Percentiles rank a stretch among this genome's conserved stretches.
phyloP scores from a whole-genome alignment of 2,888 invertebrate species.

The Parnassius orleans region DNA sequence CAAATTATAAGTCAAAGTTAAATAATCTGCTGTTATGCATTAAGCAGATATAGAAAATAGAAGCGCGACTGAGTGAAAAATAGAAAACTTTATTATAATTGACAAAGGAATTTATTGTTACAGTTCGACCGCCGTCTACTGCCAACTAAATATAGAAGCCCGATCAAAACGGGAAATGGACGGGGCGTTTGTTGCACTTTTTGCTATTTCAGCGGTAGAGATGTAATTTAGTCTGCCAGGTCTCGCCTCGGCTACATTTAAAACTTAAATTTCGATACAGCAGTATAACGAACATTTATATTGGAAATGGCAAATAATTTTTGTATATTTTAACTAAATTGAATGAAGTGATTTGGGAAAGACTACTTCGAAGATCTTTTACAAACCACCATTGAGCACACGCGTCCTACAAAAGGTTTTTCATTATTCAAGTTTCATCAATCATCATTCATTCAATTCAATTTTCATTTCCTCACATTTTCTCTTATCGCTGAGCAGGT shows the following conservation, averaged over 20 bases:
- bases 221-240: slow-evolving; percentile 2
- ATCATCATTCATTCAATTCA: too few relatives aligned
- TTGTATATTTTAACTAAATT: neutral
- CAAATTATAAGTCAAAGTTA: too few relatives aligned
- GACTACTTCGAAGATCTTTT: too few relatives aligned
- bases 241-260: neutral
- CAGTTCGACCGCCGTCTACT: neutral
- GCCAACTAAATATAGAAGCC: slow-evolving; percentile 1
- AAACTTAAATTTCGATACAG: neutral
- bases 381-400: too few relatives aligned
- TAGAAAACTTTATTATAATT: neutral
- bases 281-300: slow-evolving; percentile 4
- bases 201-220: slow-evolving; percentile 5
- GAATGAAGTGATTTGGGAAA: too few relatives aligned
- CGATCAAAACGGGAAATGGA: slow-evolving; percentile 1
- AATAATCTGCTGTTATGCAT: too few relatives aligned
- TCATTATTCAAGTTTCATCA: too few relatives aligned
- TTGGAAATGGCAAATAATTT: neutral
- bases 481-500: too few relatives aligned
- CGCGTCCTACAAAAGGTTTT: too few relatives aligned
- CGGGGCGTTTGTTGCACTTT: slow-evolving; percentile 12
- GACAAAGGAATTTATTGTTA: neutral
- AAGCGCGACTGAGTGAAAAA: neutral
- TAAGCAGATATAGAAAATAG: too few relatives aligned
- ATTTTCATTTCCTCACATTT: too few relatives aligned